Evolutionary conservation across 2,797 vertebrate genomes (phyloP), one percentile per base, ranked within the genome.

Genomic region (Fistularia tabacaria): DNA sequence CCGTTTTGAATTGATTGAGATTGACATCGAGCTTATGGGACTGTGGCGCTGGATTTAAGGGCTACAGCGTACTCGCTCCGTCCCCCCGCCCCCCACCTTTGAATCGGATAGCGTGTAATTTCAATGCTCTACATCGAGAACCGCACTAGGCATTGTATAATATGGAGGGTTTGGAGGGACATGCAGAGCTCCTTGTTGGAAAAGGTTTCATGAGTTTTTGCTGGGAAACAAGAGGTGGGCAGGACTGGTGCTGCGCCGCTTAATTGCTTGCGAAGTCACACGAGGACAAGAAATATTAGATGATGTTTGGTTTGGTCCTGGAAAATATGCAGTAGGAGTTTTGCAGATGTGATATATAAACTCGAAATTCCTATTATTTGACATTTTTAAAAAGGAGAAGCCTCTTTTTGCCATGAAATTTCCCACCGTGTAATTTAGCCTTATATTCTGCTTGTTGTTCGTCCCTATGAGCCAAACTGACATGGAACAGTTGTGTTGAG

Each of bases 21-120:
- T 76, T 81, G 84, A 87, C 80, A 6, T 57, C 57, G 58, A 62
- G 71, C 71, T 78, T 77, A 69, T 52, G 74, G 77, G 80, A 83
- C 57, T 61, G 10, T 14, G 73, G 63, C 46, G 46, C 54, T 61
- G 60, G 77, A 76, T 55, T 25, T 37, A 15, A 74, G 74, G 76
- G 74, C 59, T 54, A 41, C 68, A 60, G 71, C 58, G 41, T 52
- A 62, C 73, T 73, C 48, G 36, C 51, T 57, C 62, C 25, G 25
- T 25, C 59, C 36, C 49, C 57, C 51, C 64, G 14, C 48, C 62
- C 49, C 55, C 54, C 64, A 12, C 51, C 64, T 51, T 84, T 87
- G 81, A 86, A 90, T 86, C 64, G 7, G 80, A 90, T 88, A 89
- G 77, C 83, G 81, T 92, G 82, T 88, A 87, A 88, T 91, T 91